Conservation (phyloP, 2,113 vertebrate species). For the Isurus oxyrinchus region DNA sequence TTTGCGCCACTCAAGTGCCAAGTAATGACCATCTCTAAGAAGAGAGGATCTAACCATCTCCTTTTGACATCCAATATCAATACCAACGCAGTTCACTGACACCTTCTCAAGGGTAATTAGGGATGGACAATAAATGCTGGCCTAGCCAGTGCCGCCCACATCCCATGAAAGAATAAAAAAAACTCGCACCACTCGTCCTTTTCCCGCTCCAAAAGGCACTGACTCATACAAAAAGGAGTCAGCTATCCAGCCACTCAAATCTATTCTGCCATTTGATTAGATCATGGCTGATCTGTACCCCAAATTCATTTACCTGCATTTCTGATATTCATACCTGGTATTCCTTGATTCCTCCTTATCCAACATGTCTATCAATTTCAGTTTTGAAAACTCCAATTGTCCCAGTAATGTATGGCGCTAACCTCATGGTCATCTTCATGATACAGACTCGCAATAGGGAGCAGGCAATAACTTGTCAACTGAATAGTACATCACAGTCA, state of each 20-base stretch:
- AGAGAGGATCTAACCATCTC: too few species aligned
- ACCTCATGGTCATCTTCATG: not conserved
- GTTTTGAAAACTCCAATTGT: not conserved
- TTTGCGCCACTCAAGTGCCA: too few species aligned
- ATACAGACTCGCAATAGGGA: too few species aligned
- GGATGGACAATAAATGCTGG: too few species aligned
- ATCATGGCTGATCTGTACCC: not conserved
- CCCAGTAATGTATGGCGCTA: not conserved
- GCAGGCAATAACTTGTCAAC: not conserved
- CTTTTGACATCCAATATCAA: too few species aligned
- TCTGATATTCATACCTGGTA: not conserved
- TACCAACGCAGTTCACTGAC: too few species aligned
- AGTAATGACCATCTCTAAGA: too few species aligned
- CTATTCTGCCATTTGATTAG: not conserved
- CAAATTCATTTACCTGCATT: not conserved
- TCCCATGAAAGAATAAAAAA: too few species aligned
- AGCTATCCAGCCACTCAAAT: not conserved
- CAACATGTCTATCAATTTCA: not conserved
- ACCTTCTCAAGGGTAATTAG: too few species aligned
- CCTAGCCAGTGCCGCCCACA: too few species aligned
- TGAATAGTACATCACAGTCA: not conserved
- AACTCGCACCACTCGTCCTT: not conserved
- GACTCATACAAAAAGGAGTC: not conserved
- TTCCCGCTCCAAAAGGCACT: not conserved
- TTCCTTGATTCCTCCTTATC: not conserved